Percentiles rank a stretch among this genome's conserved stretches.
These are phyloP conservation scores for Asteroscopus sphinx DNA, from an alignment of 2,888 invertebrate species.

Conservation along the genomic window DNA sequence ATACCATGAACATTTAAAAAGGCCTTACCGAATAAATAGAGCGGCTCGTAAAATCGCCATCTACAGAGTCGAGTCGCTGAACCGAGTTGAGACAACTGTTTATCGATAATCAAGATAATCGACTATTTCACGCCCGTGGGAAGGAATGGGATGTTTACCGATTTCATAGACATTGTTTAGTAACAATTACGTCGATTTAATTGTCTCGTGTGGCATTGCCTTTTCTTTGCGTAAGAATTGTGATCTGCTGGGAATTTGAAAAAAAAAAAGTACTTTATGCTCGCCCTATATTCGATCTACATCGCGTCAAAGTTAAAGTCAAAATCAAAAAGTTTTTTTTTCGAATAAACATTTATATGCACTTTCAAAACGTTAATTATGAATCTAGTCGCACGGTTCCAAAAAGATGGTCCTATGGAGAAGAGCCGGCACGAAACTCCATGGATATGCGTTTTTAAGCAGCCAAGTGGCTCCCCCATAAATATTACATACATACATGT, in stretches of 20 bases:
- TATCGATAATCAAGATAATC: conserved; percentile 52
- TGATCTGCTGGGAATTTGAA: neutral
- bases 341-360: too few species aligned
- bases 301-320: too few species aligned
- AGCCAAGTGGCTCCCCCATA: too few species aligned
- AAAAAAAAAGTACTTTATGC: too few species aligned
- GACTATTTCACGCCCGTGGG: conserved; percentile 66
- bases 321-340: too few species aligned
- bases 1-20: conserved; percentile 14
- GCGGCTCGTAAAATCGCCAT: conserved; percentile 32
- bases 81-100: conserved; percentile 38
- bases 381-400: too few species aligned
- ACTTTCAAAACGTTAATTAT: too few species aligned
- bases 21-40: conserved; percentile 32
- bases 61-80: conserved; percentile 9
- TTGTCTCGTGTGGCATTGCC: conserved; percentile 28
- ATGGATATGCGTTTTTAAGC: too few species aligned
- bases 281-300: too few species aligned
- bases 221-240: conserved; percentile 14
- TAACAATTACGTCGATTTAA: conserved; percentile 52
- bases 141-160: conserved; percentile 56
- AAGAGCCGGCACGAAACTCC: too few species aligned
- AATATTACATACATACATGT: too few species aligned
- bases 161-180: conserved; percentile 55
- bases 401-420: too few species aligned